Evolutionary conservation across 92 coral and sea anemone species (phyloP).

Genomic region (Pocillopora grandis): DNA sequence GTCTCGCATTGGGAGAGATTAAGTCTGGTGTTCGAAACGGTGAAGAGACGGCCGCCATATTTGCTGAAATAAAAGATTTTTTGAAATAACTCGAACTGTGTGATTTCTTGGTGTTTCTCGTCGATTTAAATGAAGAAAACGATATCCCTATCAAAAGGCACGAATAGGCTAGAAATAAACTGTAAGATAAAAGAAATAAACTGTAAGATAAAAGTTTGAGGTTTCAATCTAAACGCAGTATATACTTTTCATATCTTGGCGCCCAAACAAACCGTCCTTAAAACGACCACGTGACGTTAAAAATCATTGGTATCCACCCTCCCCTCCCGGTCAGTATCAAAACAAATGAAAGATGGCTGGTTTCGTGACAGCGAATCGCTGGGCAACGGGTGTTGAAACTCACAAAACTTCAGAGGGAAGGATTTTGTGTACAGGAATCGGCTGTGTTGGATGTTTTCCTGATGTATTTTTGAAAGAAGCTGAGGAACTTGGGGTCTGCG

Average conservation of each 20-base stretch:
- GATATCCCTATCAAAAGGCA: no score
- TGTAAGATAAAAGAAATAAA: neutral
- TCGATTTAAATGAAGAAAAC: no score
- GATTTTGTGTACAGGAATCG: conserved; percentile 89
- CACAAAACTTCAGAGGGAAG: conserved; percentile 91
- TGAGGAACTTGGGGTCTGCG: conserved; percentile 76
- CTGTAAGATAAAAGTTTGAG: neutral
- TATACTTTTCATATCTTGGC: conserved; percentile 32
- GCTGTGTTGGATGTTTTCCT: conserved; percentile 96
- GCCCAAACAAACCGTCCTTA: conserved; percentile 46
- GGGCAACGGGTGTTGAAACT: conserved; percentile 87
- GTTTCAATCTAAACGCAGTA: neutral
- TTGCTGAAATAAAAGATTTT: neutral
- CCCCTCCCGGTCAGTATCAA: conserved; percentile 15
- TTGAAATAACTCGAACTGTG: no score
- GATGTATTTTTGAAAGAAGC: conserved; percentile 68
- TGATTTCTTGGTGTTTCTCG: no score
- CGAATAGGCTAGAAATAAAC: no score
- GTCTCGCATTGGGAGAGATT: conserved; percentile 73
- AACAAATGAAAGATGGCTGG: conserved; percentile 67
- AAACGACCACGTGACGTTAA: conserved; percentile 34
- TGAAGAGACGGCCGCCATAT: conserved; percentile 64
- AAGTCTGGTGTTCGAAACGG: conserved; percentile 70
- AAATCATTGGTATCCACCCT: neutral
- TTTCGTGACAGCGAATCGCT: conserved; percentile 88